Evolutionary conservation across 2,113 vertebrate species (phyloP).

Genomic region (Pollachius pollachius): DNA sequence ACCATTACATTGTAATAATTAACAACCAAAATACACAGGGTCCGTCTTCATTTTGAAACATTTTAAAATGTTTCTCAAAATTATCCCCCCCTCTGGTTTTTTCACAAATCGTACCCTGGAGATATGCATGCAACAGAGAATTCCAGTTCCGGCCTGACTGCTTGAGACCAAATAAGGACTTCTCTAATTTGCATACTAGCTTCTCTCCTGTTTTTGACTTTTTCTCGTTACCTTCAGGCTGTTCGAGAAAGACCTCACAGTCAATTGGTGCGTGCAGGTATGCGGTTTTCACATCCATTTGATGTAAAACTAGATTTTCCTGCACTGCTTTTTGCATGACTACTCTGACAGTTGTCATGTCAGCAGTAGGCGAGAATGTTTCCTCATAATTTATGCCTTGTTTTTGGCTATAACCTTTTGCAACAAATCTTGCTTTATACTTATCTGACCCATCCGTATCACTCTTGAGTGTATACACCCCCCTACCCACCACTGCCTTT

Average conservation of each 20-base stretch:
- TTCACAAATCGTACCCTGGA: too few species aligned
- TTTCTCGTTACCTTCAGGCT: conserved; percentile 22
- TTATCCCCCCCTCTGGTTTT: too few species aligned
- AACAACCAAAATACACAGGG: too few species aligned
- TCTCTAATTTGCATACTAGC: conserved; percentile 3
- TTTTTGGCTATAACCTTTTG: conserved; percentile 3
- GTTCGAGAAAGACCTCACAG: conserved; percentile 19
- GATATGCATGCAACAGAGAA: background rate
- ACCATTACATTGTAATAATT: too few species aligned
- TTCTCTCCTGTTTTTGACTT: conserved; percentile 9
- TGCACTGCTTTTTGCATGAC: background rate
- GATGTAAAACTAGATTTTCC: background rate
- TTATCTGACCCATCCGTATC: background rate
- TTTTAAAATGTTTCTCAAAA: too few species aligned
- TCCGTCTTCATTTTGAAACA: too few species aligned
- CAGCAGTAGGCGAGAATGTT: conserved; percentile 1
- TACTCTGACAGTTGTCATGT: conserved; percentile 1
- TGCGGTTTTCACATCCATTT: conserved; percentile 32
- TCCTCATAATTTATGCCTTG: background rate
- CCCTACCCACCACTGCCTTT: conserved; percentile 13
- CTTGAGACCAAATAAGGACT: background rate
- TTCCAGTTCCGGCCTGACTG: background rate
- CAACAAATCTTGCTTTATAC: background rate
- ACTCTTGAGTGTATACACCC: conserved; percentile 12
- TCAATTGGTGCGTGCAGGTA: conserved; percentile 31